These are phyloP conservation scores for Podarcis muralis DNA, from an alignment of 2,113 vertebrate genomes.

Conservation along the genomic window DNA sequence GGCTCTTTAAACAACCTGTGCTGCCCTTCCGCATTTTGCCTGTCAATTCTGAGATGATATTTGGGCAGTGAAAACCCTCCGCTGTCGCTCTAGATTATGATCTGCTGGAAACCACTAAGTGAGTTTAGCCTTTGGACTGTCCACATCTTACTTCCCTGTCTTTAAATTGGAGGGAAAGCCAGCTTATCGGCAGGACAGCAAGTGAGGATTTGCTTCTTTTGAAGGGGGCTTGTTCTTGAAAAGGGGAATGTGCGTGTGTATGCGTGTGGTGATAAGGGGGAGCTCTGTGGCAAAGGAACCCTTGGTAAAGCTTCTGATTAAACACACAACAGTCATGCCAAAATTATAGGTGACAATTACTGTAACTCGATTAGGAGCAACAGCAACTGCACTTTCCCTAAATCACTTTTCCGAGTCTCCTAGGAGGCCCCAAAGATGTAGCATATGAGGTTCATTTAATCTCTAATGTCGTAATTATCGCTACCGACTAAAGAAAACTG, in stretches of 20 bases:
- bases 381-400: conserved; percentile 67
- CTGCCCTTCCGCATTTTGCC: conserved; percentile 1
- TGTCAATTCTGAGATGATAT: not conserved
- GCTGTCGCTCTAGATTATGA: not conserved
- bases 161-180: not conserved
- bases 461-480: conserved; percentile 79
- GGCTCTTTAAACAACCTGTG: not conserved
- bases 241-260: no score
- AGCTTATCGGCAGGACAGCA: not conserved
- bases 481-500: conserved; percentile 55
- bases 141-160: not conserved
- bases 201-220: not conserved
- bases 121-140: not conserved
- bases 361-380: conserved; percentile 73
- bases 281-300: conserved; percentile 31
- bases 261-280: not conserved
- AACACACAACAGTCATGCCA: conserved; percentile 67
- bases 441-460: conserved; percentile 77
- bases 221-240: no score
- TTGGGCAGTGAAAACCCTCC: not conserved
- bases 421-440: conserved; percentile 68
- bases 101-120: not conserved
- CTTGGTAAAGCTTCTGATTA: conserved; percentile 62
- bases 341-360: conserved; percentile 78
- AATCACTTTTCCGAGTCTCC: conserved; percentile 71